These are phyloP conservation scores for Buathra laborator DNA, from an alignment of 2,888 invertebrate genomes.

Conservation along the genomic window DNA sequence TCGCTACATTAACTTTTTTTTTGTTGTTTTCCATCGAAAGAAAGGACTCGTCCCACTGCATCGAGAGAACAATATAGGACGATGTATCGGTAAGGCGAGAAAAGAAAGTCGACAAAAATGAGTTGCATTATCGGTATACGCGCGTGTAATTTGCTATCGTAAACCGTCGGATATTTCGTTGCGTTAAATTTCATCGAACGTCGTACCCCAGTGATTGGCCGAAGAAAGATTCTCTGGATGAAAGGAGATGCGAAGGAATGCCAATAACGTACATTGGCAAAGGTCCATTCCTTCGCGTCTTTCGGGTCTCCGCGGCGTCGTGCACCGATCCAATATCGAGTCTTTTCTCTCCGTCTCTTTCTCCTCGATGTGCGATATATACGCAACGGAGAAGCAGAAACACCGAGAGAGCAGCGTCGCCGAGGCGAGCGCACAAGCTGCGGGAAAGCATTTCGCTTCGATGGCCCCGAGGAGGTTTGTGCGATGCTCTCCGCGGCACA, in stretches of 20 bases:
- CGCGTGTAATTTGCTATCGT: constrained; percentile 15
- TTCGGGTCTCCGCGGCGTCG: neutral
- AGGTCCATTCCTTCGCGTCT: constrained; percentile 9
- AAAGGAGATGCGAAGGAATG: constrained; percentile 3
- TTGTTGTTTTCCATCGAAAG: neutral
- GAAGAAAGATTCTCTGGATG: constrained; percentile 3
- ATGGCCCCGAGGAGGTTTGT: neutral
- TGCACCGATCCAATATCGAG: constrained; percentile 10
- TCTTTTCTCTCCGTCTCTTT: neutral
- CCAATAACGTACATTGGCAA: constrained; percentile 11
- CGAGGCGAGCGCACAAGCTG: neutral
- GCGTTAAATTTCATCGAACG: constrained; percentile 3
- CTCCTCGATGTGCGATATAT: constrained; percentile 1
- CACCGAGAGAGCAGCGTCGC: neutral
- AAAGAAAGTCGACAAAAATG: constrained; percentile 53
- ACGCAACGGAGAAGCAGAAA: neutral
- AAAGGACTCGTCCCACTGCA: constrained; percentile 37
- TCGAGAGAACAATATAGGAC: constrained; percentile 35
- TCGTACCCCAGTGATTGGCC: constrained; percentile 2
- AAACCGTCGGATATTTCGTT: neutral
- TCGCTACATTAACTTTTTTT: no score
- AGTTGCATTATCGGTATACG: constrained; percentile 16
- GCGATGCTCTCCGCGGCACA: constrained; percentile 14
- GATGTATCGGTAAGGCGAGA: constrained; percentile 49
- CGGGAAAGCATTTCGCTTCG: constrained; percentile 7